phyloP scores from a whole-genome alignment of 2,888 invertebrate species.

The Rhingia rostrata region DNA sequence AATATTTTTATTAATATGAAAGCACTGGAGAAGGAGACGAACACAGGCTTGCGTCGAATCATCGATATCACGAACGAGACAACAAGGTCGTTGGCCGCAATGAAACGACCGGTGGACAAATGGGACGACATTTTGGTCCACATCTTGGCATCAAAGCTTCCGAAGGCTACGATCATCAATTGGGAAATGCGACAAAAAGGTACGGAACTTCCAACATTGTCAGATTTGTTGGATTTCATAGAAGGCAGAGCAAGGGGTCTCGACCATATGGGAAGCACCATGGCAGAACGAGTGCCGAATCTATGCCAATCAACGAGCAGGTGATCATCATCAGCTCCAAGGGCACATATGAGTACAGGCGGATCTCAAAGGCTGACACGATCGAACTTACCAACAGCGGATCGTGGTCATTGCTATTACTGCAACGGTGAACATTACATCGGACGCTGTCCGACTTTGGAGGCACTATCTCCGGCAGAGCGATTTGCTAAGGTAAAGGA shows the following conservation, averaged over 20 bases:
- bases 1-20: too few species aligned
- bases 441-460: conserved; percentile 4
- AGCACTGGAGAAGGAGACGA: too few species aligned
- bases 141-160: conserved; percentile 19
- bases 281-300: neutral
- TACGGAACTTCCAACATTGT: conserved; percentile 29
- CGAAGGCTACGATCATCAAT: conserved; percentile 31
- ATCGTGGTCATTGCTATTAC: conserved; percentile 29
- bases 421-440: conserved; percentile 39
- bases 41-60: too few species aligned
- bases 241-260: conserved; percentile 44
- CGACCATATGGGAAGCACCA: conserved; percentile 24
- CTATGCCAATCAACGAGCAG: neutral
- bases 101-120: too few species aligned
- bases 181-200: conserved; percentile 45
- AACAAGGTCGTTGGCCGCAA: too few species aligned
- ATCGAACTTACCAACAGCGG: conserved; percentile 22
- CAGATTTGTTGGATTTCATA: conserved; percentile 18
- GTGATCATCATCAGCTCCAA: conserved; percentile 11
- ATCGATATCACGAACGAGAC: conserved; percentile 26
- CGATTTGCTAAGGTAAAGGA: conserved; percentile 11
- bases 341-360: conserved; percentile 18
- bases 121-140: conserved; percentile 26
- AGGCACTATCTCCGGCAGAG: neutral
- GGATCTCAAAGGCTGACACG: conserved; percentile 18